phyloP scores from a whole-genome alignment of 92 coral and sea anemone species.

The Parazoanthus atlanticus region DNA sequence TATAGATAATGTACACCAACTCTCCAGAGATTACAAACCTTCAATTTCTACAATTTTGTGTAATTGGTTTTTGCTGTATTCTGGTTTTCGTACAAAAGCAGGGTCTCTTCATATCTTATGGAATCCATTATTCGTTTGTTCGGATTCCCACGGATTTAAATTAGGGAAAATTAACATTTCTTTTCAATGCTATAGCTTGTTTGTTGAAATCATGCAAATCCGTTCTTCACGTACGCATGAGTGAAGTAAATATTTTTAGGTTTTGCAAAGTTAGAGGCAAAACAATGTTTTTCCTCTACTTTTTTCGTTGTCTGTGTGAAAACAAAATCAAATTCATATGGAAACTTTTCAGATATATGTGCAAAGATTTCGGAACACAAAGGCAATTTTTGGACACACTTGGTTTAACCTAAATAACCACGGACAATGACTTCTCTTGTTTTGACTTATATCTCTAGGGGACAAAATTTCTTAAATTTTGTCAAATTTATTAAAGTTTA shows the following conservation, averaged over 20 bases:
- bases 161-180: neutral
- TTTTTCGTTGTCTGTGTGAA: neutral
- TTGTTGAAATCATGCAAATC: neutral
- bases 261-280: neutral
- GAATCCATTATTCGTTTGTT: neutral
- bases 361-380: neutral
- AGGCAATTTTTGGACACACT: constrained; percentile 13
- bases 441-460: constrained; percentile 3
- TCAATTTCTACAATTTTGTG: neutral
- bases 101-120: neutral
- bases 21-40: neutral
- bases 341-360: neutral
- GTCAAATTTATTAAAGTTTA: constrained; percentile 23
- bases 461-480: constrained; percentile 20
- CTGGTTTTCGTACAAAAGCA: constrained; percentile 21
- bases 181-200: neutral
- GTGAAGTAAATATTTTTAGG: neutral
- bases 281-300: neutral
- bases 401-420: constrained; percentile 16
- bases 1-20: neutral
- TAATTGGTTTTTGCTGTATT: neutral
- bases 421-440: constrained; percentile 14
- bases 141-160: constrained; percentile 6
- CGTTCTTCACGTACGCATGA: neutral
- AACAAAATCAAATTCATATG: neutral